phyloP scores from a whole-genome alignment of 2,113 vertebrate species.

The Bothrops jararaca region DNA sequence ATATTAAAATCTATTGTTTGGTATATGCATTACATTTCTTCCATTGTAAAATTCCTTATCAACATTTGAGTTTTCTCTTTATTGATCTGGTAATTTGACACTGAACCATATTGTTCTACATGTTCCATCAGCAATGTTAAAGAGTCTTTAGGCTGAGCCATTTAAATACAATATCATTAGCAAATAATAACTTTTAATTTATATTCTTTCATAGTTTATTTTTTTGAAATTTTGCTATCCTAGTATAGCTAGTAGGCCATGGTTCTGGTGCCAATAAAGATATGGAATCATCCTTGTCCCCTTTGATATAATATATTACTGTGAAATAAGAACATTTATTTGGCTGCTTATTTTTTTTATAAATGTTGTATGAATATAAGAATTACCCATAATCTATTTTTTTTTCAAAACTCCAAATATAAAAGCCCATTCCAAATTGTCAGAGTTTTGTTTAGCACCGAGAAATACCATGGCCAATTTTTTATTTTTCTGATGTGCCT shows the following conservation, averaged over 20 bases:
- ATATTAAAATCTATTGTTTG: neutral
- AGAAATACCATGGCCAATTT: neutral
- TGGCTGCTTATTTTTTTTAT: neutral
- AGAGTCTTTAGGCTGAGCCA: neutral
- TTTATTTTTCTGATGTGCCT: neutral
- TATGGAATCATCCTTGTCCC: neutral
- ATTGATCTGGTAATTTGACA: neutral
- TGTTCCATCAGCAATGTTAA: no score
- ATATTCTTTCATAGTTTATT: neutral
- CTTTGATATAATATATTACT: neutral
- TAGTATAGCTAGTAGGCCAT: neutral
- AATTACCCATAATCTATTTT: neutral
- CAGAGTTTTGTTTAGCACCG: neutral
- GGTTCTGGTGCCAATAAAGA: neutral
- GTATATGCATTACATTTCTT: neutral
- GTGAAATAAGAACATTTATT: neutral
- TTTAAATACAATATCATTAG: neutral
- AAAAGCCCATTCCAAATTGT: neutral
- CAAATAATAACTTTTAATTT: neutral
- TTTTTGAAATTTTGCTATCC: neutral
- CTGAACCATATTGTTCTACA: neutral
- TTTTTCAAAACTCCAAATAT: neutral
- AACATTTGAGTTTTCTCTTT: neutral
- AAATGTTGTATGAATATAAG: neutral
- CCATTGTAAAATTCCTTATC: neutral